These are phyloP conservation scores for Phortica okadai DNA, from an alignment of 2,888 invertebrate species.

Conservation along the genomic window DNA sequence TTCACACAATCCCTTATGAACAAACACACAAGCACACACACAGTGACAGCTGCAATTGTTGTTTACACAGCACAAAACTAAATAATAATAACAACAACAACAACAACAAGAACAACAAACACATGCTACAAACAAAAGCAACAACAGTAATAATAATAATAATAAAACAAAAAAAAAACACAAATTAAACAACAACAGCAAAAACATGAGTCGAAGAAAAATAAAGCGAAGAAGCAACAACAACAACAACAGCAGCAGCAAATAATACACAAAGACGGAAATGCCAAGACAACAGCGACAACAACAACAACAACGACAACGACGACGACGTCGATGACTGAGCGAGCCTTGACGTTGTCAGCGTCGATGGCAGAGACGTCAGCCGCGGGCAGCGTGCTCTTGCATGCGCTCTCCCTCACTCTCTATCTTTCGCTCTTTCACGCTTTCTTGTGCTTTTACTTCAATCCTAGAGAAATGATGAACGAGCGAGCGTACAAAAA, in stretches of 20 bases:
- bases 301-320: not conserved
- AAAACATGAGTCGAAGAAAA: not conserved
- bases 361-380: not conserved
- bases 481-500: slow-evolving; percentile 67
- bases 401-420: not conserved
- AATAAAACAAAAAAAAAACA: not conserved
- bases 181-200: slow-evolving; percentile 20
- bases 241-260: slow-evolving; percentile 50
- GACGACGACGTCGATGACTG: not conserved
- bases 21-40: slow-evolving; percentile 47
- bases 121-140: not conserved
- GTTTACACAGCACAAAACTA: slow-evolving; percentile 53
- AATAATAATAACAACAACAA: slow-evolving; percentile 57
- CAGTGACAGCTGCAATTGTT: slow-evolving; percentile 50
- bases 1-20: slow-evolving; percentile 39
- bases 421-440: not conserved
- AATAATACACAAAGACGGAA: slow-evolving; percentile 58
- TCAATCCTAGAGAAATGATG: slow-evolving; percentile 50
- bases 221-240: slow-evolving; percentile 31
- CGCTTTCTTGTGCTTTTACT: not conserved
- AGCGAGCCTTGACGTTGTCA: too few species aligned
- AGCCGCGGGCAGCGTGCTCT: not conserved
- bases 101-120: slow-evolving; percentile 36
- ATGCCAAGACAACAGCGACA: slow-evolving; percentile 54
- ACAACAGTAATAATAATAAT: not conserved